Conservation (phyloP, 2,113 vertebrate species). For the Nestor notabilis region DNA sequence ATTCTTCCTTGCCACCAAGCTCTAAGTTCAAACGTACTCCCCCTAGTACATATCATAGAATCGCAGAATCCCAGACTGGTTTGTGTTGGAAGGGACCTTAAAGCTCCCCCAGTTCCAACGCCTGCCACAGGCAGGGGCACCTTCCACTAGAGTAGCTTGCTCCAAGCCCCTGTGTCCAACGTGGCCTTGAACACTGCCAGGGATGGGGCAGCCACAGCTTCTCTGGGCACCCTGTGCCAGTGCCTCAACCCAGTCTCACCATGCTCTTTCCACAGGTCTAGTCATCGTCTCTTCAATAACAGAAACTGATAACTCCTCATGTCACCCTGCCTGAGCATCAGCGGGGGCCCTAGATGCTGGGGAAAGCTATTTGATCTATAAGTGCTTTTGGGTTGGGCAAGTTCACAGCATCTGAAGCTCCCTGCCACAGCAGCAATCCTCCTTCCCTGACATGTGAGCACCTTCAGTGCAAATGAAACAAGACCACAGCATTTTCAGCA, state of each 20-base stretch:
- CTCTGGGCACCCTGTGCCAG: not conserved
- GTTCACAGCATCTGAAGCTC: not conserved
- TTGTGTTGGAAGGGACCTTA: not conserved
- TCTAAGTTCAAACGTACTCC: not conserved
- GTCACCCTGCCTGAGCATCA: not conserved
- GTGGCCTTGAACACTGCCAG: not conserved
- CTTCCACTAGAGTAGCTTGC: not conserved
- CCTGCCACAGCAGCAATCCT: not conserved
- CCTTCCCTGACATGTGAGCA: rapidly evolving
- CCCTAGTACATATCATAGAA: not conserved
- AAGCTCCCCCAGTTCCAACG: not conserved
- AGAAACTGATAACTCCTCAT: not conserved
- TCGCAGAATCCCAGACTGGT: not conserved
- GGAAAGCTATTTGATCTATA: not conserved
- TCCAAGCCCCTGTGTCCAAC: not conserved
- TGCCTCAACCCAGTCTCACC: not conserved
- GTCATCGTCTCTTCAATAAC: not conserved
- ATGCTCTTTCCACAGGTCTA: not conserved
- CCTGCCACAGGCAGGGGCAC: not conserved
- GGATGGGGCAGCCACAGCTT: not conserved
- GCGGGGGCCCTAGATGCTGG: not conserved
- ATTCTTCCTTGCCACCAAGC: not conserved
- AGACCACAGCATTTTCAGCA: not conserved
- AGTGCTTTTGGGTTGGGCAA: not conserved
- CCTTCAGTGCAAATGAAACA: rapidly evolving